A percentile compares a stretch with the other conserved stretches of the same genome.
Conservation (phyloP, 2,888 invertebrate genomes). For the Morpho helenor region DNA sequence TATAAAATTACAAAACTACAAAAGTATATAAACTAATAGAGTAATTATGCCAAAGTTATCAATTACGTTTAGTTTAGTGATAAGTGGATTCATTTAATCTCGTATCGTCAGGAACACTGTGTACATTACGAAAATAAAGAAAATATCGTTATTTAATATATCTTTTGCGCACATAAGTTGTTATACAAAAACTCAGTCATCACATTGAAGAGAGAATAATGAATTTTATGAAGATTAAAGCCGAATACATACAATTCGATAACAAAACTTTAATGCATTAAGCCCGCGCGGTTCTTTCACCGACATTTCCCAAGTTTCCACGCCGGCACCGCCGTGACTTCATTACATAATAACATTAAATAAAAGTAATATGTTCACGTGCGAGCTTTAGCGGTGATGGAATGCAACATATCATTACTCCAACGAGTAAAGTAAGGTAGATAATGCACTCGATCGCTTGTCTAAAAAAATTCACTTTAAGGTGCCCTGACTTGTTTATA, state of each 20-base stretch:
- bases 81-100: no score
- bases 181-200: neutral
- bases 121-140: no score
- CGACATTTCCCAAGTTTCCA: neutral
- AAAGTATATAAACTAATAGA: no score
- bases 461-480: no score
- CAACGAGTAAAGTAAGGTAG: neutral
- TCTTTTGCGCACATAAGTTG: no score
- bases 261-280: constrained; percentile 5
- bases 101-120: no score
- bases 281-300: neutral
- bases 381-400: constrained; percentile 10
- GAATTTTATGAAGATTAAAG: neutral
- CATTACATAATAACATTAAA: constrained; percentile 8
- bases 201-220: neutral
- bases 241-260: neutral
- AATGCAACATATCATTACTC: constrained; percentile 17
- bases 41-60: no score
- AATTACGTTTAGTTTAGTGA: no score
- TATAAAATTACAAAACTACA: no score
- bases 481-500: no score
- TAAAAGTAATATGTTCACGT: constrained; percentile 3
- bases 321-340: neutral
- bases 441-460: constrained; percentile 1
- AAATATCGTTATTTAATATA: no score